Conservation (phyloP, 2,888 invertebrate genomes). For the Apotomis capreana region DNA sequence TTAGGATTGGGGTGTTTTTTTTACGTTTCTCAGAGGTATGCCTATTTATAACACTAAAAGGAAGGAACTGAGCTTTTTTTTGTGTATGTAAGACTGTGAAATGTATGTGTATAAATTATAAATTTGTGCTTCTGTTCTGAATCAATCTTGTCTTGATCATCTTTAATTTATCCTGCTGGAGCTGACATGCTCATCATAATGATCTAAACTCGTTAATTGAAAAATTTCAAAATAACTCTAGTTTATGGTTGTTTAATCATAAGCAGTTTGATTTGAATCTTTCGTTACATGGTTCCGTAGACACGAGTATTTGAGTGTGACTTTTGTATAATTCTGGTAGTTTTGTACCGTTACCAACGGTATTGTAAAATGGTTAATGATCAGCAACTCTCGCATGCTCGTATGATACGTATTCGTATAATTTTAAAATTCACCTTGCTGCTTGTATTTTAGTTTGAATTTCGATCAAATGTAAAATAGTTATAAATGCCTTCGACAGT, state of each 20-base stretch:
- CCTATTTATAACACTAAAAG: slow-evolving; percentile 17
- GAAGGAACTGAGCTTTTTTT: slow-evolving; percentile 14
- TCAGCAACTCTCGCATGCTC: slow-evolving; percentile 9
- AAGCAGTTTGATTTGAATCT: neutral
- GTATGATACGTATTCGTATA: slow-evolving; percentile 8
- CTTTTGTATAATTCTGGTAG: slow-evolving; percentile 35
- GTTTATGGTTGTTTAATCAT: neutral
- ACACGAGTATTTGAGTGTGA: slow-evolving; percentile 24
- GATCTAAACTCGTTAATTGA: too few species aligned
- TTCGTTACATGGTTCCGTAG: slow-evolving; percentile 18
- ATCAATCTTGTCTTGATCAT: too few species aligned
- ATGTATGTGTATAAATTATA: too few species aligned
- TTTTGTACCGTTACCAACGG: slow-evolving; percentile 40
- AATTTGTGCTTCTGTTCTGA: too few species aligned
- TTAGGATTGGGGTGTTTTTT: slow-evolving; percentile 23
- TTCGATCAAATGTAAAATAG: slow-evolving; percentile 11
- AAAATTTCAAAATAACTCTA: neutral
- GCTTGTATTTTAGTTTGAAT: slow-evolving; percentile 8
- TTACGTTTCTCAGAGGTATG: neutral
- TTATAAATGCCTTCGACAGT: neutral
- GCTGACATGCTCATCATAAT: too few species aligned
- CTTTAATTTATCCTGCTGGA: too few species aligned
- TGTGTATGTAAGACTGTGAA: too few species aligned
- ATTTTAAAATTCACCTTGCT: slow-evolving; percentile 18
- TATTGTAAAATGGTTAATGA: slow-evolving; percentile 30